A percentile compares a stretch with the other conserved stretches of the same genome.
Evolutionary conservation across 2,888 invertebrate genomes (phyloP).

Genomic region (Agriopis leucophaearia): DNA sequence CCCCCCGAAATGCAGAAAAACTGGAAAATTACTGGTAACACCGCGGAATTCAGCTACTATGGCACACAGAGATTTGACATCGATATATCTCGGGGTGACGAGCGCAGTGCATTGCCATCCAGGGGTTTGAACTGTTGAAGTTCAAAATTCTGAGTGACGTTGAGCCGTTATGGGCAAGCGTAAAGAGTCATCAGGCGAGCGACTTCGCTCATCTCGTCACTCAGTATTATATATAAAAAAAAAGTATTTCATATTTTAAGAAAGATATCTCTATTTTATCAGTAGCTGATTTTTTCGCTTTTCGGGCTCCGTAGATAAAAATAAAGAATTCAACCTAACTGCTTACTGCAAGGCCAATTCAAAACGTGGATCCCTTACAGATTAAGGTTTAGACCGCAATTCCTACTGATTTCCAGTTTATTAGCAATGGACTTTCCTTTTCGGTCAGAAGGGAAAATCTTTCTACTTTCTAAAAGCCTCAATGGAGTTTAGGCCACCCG

Average conservation of each 20-base stretch:
- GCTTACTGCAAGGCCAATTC: conserved; percentile 34
- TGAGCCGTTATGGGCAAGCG: no score
- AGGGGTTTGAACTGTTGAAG: no score
- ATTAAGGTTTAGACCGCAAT: conserved; percentile 48
- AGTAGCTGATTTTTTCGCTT: background rate
- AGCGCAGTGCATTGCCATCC: no score
- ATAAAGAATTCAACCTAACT: conserved; percentile 43
- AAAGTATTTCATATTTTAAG: background rate
- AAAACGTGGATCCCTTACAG: conserved; percentile 53
- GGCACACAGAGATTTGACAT: no score
- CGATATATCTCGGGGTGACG: no score
- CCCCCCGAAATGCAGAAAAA: no score
- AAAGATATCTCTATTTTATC: background rate
- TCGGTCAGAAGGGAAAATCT: conserved; percentile 14
- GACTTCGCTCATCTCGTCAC: no score
- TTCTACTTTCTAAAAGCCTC: conserved; percentile 6
- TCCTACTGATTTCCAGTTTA: conserved; percentile 47
- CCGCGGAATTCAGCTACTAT: no score
- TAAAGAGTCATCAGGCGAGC: no score
- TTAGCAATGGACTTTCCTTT: conserved; percentile 39
- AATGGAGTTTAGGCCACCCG: background rate
- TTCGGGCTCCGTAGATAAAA: conserved; percentile 34
- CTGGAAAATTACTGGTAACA: no score
- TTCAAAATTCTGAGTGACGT: no score
- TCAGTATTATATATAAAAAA: no score